phyloP scores from a whole-genome alignment of 2,888 invertebrate species.

The Ophion ellenae region DNA sequence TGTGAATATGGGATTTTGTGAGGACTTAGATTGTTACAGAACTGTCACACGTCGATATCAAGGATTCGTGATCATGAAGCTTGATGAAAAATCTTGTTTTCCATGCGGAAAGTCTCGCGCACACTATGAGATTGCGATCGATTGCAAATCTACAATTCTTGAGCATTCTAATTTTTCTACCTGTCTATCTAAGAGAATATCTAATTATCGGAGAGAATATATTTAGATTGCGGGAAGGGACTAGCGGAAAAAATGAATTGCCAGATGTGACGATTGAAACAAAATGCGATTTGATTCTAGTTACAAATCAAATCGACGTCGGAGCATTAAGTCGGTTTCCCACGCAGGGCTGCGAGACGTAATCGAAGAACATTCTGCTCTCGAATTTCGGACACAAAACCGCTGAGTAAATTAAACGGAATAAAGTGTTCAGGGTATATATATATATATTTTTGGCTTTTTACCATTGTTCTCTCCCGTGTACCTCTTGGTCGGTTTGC shows the following conservation, averaged over 20 bases:
- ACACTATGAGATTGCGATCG: background rate
- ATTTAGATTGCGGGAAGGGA: background rate
- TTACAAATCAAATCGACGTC: conserved; percentile 28
- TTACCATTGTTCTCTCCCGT: conserved; percentile 29
- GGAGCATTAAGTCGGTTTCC: conserved; percentile 19
- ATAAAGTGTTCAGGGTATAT: conserved; percentile 43
- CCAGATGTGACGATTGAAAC: conserved; percentile 19
- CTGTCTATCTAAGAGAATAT: too few species aligned
- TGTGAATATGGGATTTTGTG: too few species aligned
- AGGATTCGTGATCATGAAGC: background rate
- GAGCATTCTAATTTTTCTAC: background rate
- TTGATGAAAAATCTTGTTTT: background rate
- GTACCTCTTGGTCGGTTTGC: conserved; percentile 38
- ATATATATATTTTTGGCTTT: conserved; percentile 5
- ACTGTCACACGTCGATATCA: too few species aligned
- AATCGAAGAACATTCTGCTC: conserved; percentile 53
- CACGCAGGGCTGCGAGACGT: conserved; percentile 20
- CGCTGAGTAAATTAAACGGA: conserved; percentile 60
- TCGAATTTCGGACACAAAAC: conserved; percentile 59
- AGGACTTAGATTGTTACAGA: too few species aligned
- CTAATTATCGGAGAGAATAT: background rate
- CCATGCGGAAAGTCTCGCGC: background rate
- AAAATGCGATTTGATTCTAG: conserved; percentile 26
- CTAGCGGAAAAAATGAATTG: background rate
- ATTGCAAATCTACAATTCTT: background rate